phyloP scores from a whole-genome alignment of 2,888 invertebrate genomes.

The Adelphocoris suturalis region DNA sequence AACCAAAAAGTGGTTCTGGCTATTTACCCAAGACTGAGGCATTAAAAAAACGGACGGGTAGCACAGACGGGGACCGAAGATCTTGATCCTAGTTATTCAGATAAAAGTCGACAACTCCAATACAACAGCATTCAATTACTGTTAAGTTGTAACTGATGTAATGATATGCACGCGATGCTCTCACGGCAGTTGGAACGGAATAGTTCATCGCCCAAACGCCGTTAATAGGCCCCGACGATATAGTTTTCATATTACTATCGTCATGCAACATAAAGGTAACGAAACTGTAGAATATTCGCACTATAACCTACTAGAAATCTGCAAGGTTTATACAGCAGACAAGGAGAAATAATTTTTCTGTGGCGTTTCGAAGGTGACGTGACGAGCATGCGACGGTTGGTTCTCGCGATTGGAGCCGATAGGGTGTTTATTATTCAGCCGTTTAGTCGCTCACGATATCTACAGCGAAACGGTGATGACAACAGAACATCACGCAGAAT shows the following conservation, averaged over 20 bases:
- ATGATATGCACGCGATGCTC: constrained; percentile 62
- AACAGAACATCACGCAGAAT: constrained; percentile 26
- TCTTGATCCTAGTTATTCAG: neutral
- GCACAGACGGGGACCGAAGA: neutral
- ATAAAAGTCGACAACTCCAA: constrained; percentile 57
- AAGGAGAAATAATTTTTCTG: neutral
- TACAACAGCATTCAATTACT: constrained; percentile 62
- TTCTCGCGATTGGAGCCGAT: constrained; percentile 20
- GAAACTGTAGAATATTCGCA: neutral
- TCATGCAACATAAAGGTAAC: neutral
- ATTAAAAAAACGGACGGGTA: neutral
- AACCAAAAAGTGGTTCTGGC: neutral
- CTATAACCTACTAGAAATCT: neutral
- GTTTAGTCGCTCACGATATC: constrained; percentile 17
- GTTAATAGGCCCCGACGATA: constrained; percentile 28
- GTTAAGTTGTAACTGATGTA: constrained; percentile 61
- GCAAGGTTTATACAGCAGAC: neutral
- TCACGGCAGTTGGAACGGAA: constrained; percentile 36
- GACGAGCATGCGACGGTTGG: constrained; percentile 10
- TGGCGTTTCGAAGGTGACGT: neutral
- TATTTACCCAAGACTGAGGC: neutral
- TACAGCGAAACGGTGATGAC: constrained; percentile 5
- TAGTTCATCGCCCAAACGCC: constrained; percentile 11
- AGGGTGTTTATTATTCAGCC: constrained; percentile 25
- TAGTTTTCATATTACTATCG: neutral